Percentiles rank a stretch among this genome's conserved stretches.
phyloP scores from a whole-genome alignment of 2,888 invertebrate genomes.

The Serripes groenlandicus region DNA sequence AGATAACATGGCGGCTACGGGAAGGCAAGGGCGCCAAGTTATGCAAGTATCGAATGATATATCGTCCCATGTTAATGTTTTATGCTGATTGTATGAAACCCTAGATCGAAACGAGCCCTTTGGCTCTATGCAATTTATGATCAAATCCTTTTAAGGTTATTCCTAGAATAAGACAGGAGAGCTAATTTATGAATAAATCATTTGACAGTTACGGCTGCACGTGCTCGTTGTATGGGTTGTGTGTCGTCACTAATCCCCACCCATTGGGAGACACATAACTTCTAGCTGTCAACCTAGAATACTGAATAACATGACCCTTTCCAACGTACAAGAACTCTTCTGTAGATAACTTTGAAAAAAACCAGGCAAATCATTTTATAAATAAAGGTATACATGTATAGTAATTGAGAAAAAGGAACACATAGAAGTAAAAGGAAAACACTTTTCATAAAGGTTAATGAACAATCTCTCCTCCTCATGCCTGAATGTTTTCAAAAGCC shows the following conservation, averaged over 20 bases:
- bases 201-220: slow-evolving; percentile 15
- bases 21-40: slow-evolving; percentile 20
- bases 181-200: slow-evolving; percentile 22
- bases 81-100: slow-evolving; percentile 27
- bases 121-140: slow-evolving; percentile 17
- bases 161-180: slow-evolving; percentile 18
- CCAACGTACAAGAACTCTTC: no score
- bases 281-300: no score
- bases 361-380: no score
- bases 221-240: slow-evolving; percentile 12
- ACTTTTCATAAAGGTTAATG: no score
- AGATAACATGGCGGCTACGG: slow-evolving; percentile 7
- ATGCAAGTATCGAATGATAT: slow-evolving; percentile 18
- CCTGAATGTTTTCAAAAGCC: neutral
- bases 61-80: slow-evolving; percentile 11
- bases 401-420: no score
- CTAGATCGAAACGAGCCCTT: slow-evolving; percentile 5
- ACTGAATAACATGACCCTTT: no score
- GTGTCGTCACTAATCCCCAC: neutral
- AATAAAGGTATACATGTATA: no score
- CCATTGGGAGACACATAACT: no score
- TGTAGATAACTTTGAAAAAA: no score
- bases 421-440: neutral
- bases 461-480: neutral
- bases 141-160: slow-evolving; percentile 29